A percentile compares a stretch with the other conserved stretches of the same genome.
Evolutionary conservation across 2,113 vertebrate species (phyloP).

Genomic region (Python bivittatus): DNA sequence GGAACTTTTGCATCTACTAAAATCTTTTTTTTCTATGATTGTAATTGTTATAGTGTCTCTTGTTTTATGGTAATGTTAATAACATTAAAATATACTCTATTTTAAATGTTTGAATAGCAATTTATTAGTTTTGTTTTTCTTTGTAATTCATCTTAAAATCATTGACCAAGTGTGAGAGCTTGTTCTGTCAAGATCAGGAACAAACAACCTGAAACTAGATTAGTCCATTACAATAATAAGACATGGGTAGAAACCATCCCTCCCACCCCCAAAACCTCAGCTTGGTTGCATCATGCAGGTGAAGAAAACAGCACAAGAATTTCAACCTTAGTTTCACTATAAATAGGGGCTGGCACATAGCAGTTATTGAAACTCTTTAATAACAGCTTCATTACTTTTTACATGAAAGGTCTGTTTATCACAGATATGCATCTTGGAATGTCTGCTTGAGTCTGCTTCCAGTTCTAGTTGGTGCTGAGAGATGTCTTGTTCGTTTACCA

Average conservation of each 20-base stretch:
- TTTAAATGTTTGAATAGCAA: not conserved
- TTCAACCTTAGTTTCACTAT: not conserved
- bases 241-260: not conserved
- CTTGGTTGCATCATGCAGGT: not conserved
- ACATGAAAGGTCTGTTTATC: not conserved
- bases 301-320: not conserved
- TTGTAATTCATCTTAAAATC: not conserved
- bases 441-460: not conserved
- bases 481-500: not conserved
- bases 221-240: not conserved
- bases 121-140: not conserved
- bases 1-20: not conserved
- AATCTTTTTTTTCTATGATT: not conserved
- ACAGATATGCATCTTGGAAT: not conserved
- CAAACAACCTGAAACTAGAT: not conserved
- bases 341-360: not conserved
- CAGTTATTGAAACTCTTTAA: not conserved
- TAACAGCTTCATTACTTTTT: not conserved
- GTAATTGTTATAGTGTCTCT: not conserved
- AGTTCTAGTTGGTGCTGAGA: not conserved
- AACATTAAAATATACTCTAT: not conserved
- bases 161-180: not conserved
- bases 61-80: not conserved
- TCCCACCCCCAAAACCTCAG: not conserved
- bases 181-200: not conserved